A percentile compares a stretch with the other conserved stretches of the same genome.
Evolutionary conservation across 2,888 invertebrate species (phyloP).

Genomic region (Eutolmus rufibarbis): DNA sequence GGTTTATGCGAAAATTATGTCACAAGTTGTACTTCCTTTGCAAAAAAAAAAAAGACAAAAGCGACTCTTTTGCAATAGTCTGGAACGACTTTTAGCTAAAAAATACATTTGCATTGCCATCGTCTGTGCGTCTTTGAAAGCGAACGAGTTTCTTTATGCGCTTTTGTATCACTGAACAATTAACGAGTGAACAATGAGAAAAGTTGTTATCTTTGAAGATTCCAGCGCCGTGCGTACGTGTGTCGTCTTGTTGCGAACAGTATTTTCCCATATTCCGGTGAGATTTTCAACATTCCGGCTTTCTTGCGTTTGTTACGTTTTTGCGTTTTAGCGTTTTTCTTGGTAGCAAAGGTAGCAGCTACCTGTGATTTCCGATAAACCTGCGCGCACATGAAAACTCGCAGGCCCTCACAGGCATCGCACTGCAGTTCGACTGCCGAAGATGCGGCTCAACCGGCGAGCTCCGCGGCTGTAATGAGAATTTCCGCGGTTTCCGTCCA

Average conservation of each 20-base stretch:
- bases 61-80: background rate
- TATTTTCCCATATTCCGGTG: slow-evolving; percentile 1
- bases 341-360: background rate
- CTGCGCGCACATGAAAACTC: slow-evolving; percentile 3
- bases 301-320: background rate
- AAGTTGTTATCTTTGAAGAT: background rate
- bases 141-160: background rate
- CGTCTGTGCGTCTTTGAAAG: background rate
- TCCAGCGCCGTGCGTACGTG: background rate
- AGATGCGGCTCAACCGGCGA: background rate
- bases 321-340: background rate
- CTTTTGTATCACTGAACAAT: slow-evolving; percentile 7
- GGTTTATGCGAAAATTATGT: background rate
- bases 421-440: background rate
- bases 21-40: background rate
- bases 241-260: background rate
- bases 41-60: background rate
- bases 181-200: background rate
- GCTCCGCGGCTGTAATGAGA: background rate
- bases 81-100: background rate
- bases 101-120: background rate
- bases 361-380: background rate
- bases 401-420: background rate
- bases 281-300: background rate
- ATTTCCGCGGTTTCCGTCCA: background rate